Percentiles rank a stretch among this genome's conserved stretches.
These are phyloP conservation scores for Halcyon leucocephala DNA, from an alignment of 2,797 vertebrate species.

Conservation along the genomic window DNA sequence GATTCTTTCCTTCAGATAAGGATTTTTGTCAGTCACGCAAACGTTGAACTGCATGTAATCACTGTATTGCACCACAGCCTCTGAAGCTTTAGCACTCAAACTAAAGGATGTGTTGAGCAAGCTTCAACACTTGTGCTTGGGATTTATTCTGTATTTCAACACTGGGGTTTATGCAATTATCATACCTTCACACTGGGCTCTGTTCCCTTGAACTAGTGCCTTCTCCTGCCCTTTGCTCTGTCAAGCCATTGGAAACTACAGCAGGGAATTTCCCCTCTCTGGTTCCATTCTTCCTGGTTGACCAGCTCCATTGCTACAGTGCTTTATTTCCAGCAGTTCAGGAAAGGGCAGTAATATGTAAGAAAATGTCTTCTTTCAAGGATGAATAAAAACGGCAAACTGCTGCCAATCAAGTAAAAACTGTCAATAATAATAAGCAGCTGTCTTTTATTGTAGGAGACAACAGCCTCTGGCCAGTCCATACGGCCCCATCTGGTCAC, in stretches of 20 bases:
- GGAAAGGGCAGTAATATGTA: not conserved
- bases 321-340: not conserved
- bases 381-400: not conserved
- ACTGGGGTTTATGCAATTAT: not conserved
- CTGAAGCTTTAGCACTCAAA: not conserved
- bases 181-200: not conserved
- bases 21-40: not conserved
- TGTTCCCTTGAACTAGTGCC: not conserved
- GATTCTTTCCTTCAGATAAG: not conserved
- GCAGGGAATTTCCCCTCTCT: not conserved
- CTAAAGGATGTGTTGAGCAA: not conserved
- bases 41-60: not conserved
- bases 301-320: not conserved
- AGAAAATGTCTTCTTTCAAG: not conserved
- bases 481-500: accelerated
- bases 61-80: not conserved
- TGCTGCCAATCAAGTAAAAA: not conserved
- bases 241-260: conserved; percentile 26
- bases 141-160: not conserved
- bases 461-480: not conserved
- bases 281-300: not conserved
- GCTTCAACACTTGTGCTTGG: not conserved
- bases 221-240: not conserved
- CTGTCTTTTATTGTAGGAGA: not conserved
- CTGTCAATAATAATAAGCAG: not conserved